Base-by-base conservation (phyloP, 2,888 invertebrate species). In the Philereme vetulata region DNA sequence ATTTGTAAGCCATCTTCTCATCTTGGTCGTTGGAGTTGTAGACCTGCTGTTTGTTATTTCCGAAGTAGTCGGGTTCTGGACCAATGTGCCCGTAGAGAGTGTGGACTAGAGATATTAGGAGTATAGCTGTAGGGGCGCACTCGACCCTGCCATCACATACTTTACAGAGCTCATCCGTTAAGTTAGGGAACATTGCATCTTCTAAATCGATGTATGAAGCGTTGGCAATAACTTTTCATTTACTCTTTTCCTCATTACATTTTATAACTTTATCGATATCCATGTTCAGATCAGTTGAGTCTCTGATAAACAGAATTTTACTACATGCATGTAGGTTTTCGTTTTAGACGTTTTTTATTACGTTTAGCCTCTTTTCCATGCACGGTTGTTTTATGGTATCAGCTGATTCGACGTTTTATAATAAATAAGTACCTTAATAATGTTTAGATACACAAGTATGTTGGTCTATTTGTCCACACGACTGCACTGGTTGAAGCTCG, bases 61-160 rank as follows among this genome's bases (percentile, higher is more conserved):
- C 84, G 46, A 90, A 88, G 63, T 90, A 90, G 48, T 90, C 80
- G 0, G 90, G 89, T 57, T 86, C 86, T 2, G 85, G 78, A 0
- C 85, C 85, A 10, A 91, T 80, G 50, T 86, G 81, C 0, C 91
- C 92, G 59, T 88, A 92, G 4, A 92, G 64, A 0, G 91, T 88
- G 59, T 92, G 90, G 1, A 92, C 84, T 5, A 92, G 71, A 0
- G 90, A 82, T 43, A 92, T 89, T 0, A 92, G 78, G 0, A 92
- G 85, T 10, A 92, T 86, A 6, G 92, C 92, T 0, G 91, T 91
- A 0, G 91, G 91, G 0, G 92, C 91, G 62, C 91, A 92, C 67
- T 92, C 92, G 33, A 90, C 81, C 67, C 85, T 76, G 43, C 91
- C 92, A 61, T 92, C 92, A 80, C 91, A 92, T 71, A 88, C 78